These are phyloP conservation scores for Poecilobothrus nobilitatus DNA, from an alignment of 2,888 invertebrate species.

Conservation along the genomic window DNA sequence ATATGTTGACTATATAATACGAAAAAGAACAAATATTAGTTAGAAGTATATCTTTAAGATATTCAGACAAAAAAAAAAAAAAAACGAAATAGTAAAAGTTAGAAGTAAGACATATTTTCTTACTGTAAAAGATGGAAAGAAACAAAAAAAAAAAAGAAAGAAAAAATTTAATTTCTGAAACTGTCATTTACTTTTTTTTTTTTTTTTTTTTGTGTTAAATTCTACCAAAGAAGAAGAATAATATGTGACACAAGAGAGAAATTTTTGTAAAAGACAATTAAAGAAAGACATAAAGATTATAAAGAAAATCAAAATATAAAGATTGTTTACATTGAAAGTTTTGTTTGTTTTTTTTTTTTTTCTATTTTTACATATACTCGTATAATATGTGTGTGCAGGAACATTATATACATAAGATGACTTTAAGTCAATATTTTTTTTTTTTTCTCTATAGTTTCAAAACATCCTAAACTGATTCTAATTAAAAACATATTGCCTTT, in stretches of 20 bases:
- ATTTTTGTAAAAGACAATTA: background rate
- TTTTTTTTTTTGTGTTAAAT: background rate
- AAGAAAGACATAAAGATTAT: background rate
- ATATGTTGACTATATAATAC: too few relatives aligned
- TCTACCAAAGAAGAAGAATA: background rate
- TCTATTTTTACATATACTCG: background rate
- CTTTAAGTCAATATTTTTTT: too few relatives aligned
- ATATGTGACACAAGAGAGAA: background rate
- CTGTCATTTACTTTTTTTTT: background rate
- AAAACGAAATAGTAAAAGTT: background rate
- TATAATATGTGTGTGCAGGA: too few relatives aligned
- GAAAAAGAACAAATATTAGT: too few relatives aligned
- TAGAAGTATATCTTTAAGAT: too few relatives aligned
- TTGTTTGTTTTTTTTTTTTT: background rate
- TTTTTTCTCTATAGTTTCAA: too few relatives aligned
- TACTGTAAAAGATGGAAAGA: too few relatives aligned
- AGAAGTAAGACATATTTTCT: background rate
- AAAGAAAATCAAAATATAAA: background rate
- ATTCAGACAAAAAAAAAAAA: background rate
- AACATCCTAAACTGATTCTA: background rate
- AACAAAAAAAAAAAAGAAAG: background rate
- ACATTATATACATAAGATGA: too few relatives aligned
- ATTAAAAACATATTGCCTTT: constrained; percentile 1
- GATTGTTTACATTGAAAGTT: background rate
- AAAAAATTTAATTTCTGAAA: background rate